phyloP scores from a whole-genome alignment of 2,888 invertebrate genomes.

The Thecocarcelia acutangulata region DNA sequence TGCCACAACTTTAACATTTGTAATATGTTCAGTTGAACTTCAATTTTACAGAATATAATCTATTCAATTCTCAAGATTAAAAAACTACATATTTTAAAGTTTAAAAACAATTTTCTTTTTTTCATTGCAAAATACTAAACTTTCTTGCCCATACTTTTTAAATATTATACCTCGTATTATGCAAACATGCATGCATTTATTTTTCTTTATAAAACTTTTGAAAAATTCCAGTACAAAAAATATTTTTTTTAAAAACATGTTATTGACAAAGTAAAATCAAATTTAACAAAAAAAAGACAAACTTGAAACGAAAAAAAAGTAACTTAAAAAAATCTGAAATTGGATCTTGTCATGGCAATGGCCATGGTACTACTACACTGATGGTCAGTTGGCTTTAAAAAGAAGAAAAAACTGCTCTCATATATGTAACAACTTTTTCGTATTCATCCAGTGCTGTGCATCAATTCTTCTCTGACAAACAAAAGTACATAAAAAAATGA shows the following conservation, averaged over 20 bases:
- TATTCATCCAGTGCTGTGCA: not conserved
- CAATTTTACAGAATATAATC: too few relatives aligned
- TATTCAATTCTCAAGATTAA: too few relatives aligned
- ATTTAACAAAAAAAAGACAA: constrained; percentile 16
- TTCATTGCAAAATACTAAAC: too few relatives aligned
- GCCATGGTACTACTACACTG: constrained; percentile 6
- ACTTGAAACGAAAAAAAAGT: not conserved
- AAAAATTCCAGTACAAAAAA: too few relatives aligned
- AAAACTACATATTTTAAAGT: too few relatives aligned
- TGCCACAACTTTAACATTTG: too few relatives aligned
- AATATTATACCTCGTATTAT: too few relatives aligned
- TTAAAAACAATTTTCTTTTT: too few relatives aligned
- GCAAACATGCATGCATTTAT: not conserved
- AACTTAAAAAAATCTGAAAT: constrained; percentile 19
- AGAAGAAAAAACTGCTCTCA: not conserved
- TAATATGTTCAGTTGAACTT: too few relatives aligned
- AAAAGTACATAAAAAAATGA: not conserved
- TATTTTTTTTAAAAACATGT: not conserved
- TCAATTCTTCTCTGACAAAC: not conserved
- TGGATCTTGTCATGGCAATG: constrained; percentile 26
- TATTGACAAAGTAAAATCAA: constrained; percentile 10
- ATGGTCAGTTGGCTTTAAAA: constrained; percentile 20
- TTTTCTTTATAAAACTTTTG: too few relatives aligned
- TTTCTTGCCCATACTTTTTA: too few relatives aligned
- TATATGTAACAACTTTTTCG: too few relatives aligned